Conservation (phyloP, 2,888 invertebrate genomes). For the Eretmocerus hayati region DNA sequence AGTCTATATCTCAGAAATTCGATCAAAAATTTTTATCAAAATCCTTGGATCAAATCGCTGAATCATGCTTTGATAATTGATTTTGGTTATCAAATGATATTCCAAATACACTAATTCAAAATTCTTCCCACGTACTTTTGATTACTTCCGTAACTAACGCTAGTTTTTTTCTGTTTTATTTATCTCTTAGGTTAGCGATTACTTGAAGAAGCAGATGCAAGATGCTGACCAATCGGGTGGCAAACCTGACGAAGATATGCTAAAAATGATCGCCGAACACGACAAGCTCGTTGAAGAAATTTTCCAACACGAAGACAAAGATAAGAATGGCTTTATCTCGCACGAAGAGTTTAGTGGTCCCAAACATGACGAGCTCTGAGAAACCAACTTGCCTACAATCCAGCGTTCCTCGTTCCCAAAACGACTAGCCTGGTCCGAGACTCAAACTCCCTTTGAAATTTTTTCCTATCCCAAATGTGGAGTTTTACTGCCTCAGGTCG, state of each 20-base stretch:
- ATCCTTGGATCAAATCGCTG: too few species aligned
- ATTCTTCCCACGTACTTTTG: neutral
- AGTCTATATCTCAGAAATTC: too few species aligned
- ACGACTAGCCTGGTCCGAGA: too few species aligned
- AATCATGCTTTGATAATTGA: too few species aligned
- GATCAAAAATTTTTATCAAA: too few species aligned
- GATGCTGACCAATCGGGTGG: slow-evolving; percentile 56
- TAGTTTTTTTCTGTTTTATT: neutral
- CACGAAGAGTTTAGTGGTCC: slow-evolving; percentile 95
- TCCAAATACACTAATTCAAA: neutral
- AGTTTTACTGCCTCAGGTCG: too few species aligned
- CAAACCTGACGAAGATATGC: slow-evolving; percentile 70
- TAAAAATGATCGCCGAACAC: slow-evolving; percentile 78
- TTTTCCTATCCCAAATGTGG: too few species aligned
- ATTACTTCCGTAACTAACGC: too few species aligned
- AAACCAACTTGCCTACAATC: too few species aligned
- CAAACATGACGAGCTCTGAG: slow-evolving; percentile 93
- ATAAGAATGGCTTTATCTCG: slow-evolving; percentile 93
- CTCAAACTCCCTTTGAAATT: too few species aligned
- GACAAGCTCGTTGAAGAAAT: slow-evolving; percentile 93
- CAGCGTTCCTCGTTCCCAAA: too few species aligned
- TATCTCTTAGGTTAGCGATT: slow-evolving; percentile 83
- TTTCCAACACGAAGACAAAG: slow-evolving; percentile 95
- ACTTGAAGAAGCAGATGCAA: slow-evolving; percentile 86
- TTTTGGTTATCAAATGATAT: too few species aligned